Percentiles rank a stretch among this genome's conserved stretches.
phyloP scores from a whole-genome alignment of 2,888 invertebrate genomes.

The Dynastes tityus region DNA sequence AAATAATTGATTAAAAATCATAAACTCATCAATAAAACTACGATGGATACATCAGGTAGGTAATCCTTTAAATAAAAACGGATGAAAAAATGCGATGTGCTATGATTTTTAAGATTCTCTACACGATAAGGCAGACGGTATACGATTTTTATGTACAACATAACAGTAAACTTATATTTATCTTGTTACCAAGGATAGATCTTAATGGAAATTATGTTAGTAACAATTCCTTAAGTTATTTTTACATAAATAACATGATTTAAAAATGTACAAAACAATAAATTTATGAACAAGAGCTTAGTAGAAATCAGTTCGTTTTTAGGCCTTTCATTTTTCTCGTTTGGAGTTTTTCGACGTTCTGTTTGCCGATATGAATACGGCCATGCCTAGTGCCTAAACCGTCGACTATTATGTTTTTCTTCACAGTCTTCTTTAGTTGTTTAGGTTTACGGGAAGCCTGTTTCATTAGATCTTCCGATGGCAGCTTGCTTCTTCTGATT shows the following conservation, averaged over 20 bases:
- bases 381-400: conserved; percentile 92
- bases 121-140: too few relatives aligned
- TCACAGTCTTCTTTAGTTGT: conserved; percentile 83
- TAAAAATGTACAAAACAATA: conserved; percentile 38
- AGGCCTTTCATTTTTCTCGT: conserved; percentile 94
- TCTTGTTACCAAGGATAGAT: conserved; percentile 7
- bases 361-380: conserved; percentile 93
- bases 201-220: conserved; percentile 14
- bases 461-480: conserved; percentile 91
- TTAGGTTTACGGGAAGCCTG: conserved; percentile 86
- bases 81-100: too few relatives aligned
- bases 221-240: conserved; percentile 13
- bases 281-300: conserved; percentile 14
- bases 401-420: conserved; percentile 93
- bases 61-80: too few relatives aligned
- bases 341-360: conserved; percentile 88
- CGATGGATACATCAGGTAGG: too few relatives aligned
- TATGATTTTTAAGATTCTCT: too few relatives aligned
- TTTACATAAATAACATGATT: conserved; percentile 38
- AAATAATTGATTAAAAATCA: too few relatives aligned
- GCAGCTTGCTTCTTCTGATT: conserved; percentile 89
- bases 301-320: conserved; percentile 21
- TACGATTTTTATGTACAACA: background rate
- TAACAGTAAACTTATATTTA: background rate
- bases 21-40: too few relatives aligned